Conservation (phyloP, 1,140 invertebrate genomes). For the Acarapis woodi region DNA sequence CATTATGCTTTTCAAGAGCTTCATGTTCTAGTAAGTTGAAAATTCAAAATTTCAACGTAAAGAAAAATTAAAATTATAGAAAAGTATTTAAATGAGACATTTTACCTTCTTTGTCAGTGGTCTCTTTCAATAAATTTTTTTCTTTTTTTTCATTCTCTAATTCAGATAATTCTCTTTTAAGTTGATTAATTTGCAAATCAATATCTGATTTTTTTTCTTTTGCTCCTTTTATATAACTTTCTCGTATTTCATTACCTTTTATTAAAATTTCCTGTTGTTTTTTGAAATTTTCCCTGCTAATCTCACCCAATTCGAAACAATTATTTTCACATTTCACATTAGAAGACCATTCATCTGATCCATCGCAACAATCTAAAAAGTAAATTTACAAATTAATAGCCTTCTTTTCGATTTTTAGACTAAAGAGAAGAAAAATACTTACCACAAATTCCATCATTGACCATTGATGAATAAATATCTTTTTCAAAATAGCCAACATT, state of each 20-base stretch:
- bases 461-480: conserved; percentile 48
- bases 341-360: conserved; percentile 53
- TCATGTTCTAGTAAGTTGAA: no score
- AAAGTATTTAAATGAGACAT: no score
- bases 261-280: conserved; percentile 35
- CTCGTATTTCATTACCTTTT: conserved; percentile 40
- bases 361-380: conserved; percentile 64
- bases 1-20: conserved; percentile 9
- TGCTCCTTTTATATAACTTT: conserved; percentile 42
- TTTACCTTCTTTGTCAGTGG: conserved; percentile 10
- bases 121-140: conserved; percentile 23
- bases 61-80: no score
- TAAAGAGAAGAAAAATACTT: conserved; percentile 1
- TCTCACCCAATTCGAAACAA: conserved; percentile 37
- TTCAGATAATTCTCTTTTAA: conserved; percentile 37
- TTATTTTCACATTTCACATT: conserved; percentile 32
- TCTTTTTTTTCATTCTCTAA: conserved; percentile 36
- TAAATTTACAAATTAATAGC: neutral
- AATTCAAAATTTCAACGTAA: no score
- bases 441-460: conserved; percentile 85
- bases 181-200: conserved; percentile 29
- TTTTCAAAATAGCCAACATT: conserved; percentile 52
- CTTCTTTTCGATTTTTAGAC: no score
- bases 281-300: conserved; percentile 41
- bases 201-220: conserved; percentile 21